phyloP scores from a whole-genome alignment of 2,797 vertebrate species.

The Picus viridis region DNA sequence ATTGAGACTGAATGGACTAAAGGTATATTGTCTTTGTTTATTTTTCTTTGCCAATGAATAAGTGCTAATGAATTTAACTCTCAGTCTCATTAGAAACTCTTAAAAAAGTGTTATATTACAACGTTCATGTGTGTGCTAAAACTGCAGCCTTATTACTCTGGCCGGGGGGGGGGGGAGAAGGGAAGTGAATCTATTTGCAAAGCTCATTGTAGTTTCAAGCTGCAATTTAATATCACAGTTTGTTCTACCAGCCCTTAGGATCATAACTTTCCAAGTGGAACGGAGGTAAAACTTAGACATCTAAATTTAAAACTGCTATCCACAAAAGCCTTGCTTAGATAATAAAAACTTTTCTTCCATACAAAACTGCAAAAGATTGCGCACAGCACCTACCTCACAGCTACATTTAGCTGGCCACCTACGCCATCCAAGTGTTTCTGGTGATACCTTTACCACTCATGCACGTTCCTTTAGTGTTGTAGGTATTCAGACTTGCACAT shows the following conservation, averaged over 20 bases:
- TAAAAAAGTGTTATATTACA: background rate
- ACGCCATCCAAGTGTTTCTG: background rate
- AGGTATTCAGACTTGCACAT: background rate
- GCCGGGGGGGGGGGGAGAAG: background rate
- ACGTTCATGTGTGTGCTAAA: background rate
- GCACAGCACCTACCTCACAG: background rate
- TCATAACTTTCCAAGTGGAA: background rate
- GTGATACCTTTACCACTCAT: background rate
- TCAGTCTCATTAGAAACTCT: background rate
- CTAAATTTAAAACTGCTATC: background rate
- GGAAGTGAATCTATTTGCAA: background rate
- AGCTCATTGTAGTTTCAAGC: background rate
- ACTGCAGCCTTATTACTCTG: background rate
- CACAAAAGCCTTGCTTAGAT: background rate
- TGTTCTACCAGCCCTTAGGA: background rate
- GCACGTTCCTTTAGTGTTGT: background rate
- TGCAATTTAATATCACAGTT: background rate
- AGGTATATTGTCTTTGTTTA: conserved; percentile 18
- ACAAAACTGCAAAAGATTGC: background rate
- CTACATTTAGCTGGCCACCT: background rate
- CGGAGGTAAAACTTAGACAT: background rate
- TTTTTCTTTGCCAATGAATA: conserved; percentile 30
- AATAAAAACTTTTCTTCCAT: background rate
- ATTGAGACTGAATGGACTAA: background rate
- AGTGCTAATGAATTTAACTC: conserved; percentile 6